Conservation (phyloP, 2,113 vertebrate species). For the Phocoena sinus region DNA sequence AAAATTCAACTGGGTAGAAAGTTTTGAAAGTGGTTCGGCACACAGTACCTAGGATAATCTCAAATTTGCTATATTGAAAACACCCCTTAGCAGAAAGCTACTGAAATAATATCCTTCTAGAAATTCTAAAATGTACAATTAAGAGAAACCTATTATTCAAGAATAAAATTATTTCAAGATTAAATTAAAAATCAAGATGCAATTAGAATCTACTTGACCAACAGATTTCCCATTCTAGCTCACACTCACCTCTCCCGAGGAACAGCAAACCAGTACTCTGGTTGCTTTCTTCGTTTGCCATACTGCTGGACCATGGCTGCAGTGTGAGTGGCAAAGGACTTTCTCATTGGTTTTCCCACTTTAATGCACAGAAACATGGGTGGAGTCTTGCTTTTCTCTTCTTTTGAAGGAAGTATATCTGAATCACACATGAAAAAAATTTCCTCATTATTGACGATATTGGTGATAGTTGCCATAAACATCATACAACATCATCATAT, state of each 20-base stretch:
- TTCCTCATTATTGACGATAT: neutral
- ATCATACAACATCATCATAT: neutral
- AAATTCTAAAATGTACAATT: neutral
- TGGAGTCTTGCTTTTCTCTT: conserved; percentile 96
- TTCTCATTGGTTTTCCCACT: conserved; percentile 98
- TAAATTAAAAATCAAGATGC: neutral
- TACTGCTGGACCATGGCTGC: conserved; percentile 86
- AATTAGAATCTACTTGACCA: neutral
- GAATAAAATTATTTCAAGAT: neutral
- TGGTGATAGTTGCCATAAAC: neutral
- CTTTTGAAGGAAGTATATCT: conserved; percentile 96
- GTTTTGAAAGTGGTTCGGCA: neutral
- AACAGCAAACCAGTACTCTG: conserved; percentile 99
- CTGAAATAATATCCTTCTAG: neutral
- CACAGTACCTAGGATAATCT: neutral
- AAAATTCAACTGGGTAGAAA: neutral
- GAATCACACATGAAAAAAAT: conserved; percentile 45
- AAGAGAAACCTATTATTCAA: neutral
- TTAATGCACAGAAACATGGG: conserved; percentile 99
- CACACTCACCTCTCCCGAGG: conserved; percentile 92
- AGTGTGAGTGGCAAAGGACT: conserved; percentile 90
- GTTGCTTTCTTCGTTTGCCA: conserved; percentile 85
- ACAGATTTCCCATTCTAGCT: neutral
- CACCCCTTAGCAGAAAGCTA: neutral
- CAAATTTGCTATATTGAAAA: neutral